Percentiles rank a stretch among this genome's conserved stretches.
Evolutionary conservation across 2,113 vertebrate species (phyloP).

Genomic region (Myrmecobius fasciatus): DNA sequence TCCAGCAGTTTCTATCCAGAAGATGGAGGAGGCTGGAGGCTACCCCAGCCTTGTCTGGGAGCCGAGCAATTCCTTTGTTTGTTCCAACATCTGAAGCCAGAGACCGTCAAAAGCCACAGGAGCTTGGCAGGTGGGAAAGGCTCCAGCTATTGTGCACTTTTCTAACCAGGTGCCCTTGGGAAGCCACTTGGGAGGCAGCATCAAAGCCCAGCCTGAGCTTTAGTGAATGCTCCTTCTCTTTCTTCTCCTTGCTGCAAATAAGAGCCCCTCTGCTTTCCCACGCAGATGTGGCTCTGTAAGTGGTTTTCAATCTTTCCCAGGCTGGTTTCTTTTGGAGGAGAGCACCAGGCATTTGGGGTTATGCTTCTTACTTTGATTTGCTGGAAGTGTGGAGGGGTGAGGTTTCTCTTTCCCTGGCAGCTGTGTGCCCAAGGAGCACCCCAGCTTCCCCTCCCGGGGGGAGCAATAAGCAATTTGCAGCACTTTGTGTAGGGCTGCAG

Average conservation of each 20-base stretch:
- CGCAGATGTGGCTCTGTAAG: accelerated
- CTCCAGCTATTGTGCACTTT: not conserved
- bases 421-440: not conserved
- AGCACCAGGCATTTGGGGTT: not conserved
- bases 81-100: not conserved
- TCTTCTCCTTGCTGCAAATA: not conserved
- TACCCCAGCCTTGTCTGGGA: not conserved
- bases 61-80: not conserved
- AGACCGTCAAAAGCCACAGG: not conserved
- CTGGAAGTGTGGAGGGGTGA: not conserved
- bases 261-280: accelerated
- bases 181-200: not conserved
- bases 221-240: not conserved
- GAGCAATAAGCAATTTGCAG: not conserved
- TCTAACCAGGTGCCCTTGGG: not conserved
- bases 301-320: not conserved
- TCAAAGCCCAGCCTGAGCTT: accelerated
- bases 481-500: not conserved
- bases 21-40: not conserved
- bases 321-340: not conserved
- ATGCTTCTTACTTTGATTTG: not conserved
- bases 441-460: not conserved
- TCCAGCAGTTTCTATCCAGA: not conserved
- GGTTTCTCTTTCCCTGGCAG: not conserved
- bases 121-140: not conserved